Base-by-base conservation (phyloP, 2,113 vertebrate genomes). In the Sciurus niger region DNA sequence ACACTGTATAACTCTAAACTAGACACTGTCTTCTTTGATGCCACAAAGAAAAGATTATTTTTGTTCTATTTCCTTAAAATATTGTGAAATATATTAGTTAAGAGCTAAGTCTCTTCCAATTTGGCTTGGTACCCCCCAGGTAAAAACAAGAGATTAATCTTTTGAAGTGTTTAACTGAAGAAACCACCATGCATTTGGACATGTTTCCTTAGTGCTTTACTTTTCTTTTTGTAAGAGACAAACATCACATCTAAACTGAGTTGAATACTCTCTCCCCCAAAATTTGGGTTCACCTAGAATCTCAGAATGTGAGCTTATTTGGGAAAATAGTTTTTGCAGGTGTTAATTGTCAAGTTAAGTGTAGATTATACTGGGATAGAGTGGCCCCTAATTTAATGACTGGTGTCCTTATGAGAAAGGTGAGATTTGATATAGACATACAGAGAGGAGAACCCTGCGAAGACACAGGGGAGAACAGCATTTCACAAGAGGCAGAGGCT, bases 61-160 rank as follows among this genome's bases (percentile, higher is more conserved):
- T 95, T 77, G 34, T 32, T 48, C 58, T 86, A 28, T 25, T 73
- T 43, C 63, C 63, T 90, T 90, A 77, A 88, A 93, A 79, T 72
- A 87, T 70, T 34, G 11, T 68, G 10, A 96, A 97, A 90, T 58
- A 85, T 53, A 78, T 63, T 32, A 70, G 2, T 73, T 67, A 40
- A 90, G 34, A 83, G 46, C 67, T 73, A 84, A 90, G 73, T 74
- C 16, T 90, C 32, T 73, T 25, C 7, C 24, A 74, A 63, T 74
- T 13, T 40, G 48, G 17, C 24, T 18, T 65, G 55, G 30, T 20
- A 63, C 6, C 77, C 80, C 48, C 80, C 25, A 89, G 14, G 76
- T 40, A 78, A 72, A 73, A 96, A 77, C 34, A 73, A 22, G 16
- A 84, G 3, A 67, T 84, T 22, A 80, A 68, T 77, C 28, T 53